Evolutionary conservation across 2,797 vertebrate species (phyloP).

Genomic region (Ataeniobius toweri): DNA sequence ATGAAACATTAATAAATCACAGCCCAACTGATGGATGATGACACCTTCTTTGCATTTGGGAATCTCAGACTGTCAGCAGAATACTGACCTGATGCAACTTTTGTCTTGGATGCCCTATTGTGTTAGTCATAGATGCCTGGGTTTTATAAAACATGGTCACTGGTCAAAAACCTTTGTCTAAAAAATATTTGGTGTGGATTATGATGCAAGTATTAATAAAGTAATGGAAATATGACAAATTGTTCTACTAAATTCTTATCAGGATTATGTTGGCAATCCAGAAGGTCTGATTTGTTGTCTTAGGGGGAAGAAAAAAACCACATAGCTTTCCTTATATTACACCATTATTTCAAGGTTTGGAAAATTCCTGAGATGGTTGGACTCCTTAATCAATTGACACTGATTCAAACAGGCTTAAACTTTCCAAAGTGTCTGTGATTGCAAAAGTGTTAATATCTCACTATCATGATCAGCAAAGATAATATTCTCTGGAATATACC

Average conservation of each 20-base stretch:
- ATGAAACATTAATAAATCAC: neutral
- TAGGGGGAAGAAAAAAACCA: neutral
- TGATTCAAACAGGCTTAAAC: neutral
- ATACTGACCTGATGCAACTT: too few relatives aligned
- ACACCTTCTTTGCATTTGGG: too few relatives aligned
- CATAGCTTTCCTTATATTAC: neutral
- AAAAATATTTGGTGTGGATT: neutral
- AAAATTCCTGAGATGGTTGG: slow-evolving; percentile 27
- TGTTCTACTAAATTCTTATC: neutral
- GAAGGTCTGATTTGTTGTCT: neutral
- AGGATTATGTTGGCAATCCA: slow-evolving; percentile 11
- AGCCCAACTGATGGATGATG: neutral
- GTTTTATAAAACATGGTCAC: neutral
- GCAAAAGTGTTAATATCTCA: slow-evolving; percentile 32
- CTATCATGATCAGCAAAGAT: neutral
- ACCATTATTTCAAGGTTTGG: slow-evolving; percentile 20
- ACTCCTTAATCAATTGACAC: slow-evolving; percentile 32
- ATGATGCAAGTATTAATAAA: neutral
- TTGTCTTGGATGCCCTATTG: neutral
- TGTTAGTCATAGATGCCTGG: neutral
- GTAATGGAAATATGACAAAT: neutral
- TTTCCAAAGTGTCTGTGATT: slow-evolving; percentile 23
- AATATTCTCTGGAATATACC: neutral
- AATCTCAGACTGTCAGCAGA: too few relatives aligned
- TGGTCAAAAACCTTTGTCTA: neutral